Percentiles rank a stretch among this genome's conserved stretches.
Conservation (phyloP, 2,797 vertebrate genomes). For the Petrocephalus schoutedeni region DNA sequence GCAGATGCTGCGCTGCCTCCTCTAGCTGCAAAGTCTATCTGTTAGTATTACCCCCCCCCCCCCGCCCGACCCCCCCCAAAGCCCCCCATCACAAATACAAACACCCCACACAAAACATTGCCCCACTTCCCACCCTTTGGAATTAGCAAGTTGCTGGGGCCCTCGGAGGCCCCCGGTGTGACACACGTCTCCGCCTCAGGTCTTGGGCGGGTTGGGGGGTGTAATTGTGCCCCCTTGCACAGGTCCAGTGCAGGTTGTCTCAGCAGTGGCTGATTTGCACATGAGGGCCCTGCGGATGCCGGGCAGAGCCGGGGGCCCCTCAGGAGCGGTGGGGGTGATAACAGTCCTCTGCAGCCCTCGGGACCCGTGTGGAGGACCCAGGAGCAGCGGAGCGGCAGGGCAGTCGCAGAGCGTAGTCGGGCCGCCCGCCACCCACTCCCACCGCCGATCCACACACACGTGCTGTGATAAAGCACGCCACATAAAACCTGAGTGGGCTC, state of each 20-base stretch:
- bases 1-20: background rate
- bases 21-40: background rate
- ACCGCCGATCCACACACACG: background rate
- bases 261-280: background rate
- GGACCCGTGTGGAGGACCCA: background rate
- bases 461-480: background rate
- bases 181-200: conserved; percentile 6
- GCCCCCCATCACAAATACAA: too few relatives aligned
- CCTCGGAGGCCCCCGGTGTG: background rate
- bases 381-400: background rate
- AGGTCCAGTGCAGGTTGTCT: background rate
- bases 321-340: conserved; percentile 59
- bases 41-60: background rate
- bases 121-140: background rate
- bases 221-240: background rate
- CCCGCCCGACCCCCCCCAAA: too few relatives aligned
- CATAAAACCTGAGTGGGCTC: conserved; percentile 1
- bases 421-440: background rate
- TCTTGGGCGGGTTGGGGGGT: background rate
- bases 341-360: conserved; percentile 42
- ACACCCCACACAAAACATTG: background rate
- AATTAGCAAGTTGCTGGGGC: background rate
- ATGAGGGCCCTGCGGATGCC: background rate
- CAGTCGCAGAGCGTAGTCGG: background rate
- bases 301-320: conserved; percentile 41